Base-by-base conservation (phyloP, 2,113 vertebrate genomes). In the Propithecus coquereli region DNA sequence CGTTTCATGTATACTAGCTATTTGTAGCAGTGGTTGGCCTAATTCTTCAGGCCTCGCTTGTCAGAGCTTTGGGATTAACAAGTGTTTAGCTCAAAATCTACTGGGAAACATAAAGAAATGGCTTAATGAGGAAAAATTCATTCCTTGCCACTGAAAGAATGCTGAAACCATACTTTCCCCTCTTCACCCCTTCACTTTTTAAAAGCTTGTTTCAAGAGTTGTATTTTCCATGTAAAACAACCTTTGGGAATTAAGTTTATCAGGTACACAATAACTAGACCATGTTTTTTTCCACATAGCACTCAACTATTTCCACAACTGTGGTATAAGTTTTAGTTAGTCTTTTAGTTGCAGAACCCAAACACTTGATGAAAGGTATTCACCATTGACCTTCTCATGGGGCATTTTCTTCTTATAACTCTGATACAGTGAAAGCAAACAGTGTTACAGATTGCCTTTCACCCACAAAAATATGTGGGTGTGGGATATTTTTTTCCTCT, bases 21-120 rank as follows among this genome's bases (percentile, higher is more conserved):
- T 98, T 98, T 98, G 98, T 96, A 98, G 97, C 96, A 96, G 94
- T 98, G 96, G 97, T 96, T 98, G 98, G 98, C 98, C 98, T 98
- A 98, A 98, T 98, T 99, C 97, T 98, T 95, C 95, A 94, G 97
- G 94, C 94, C 95, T 96, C 43, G 68, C 97, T 97, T 97, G 96
- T 98, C 98, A 98, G 81, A 97, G 98, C 94, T 95, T 96, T 97
- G 98, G 97, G 98, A 99, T 98, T 98, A 98, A 97, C 97, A 96
- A 98, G 90, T 96, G 89, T 97, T 98, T 97, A 97, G 94, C 94
- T 94, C 92, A 97, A 97, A 98, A 98, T 94, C 96, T 97, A 98
- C 65, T 54, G 1, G 97, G 97, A 98, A 96, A 98, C 97, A 98
- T 95, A 87, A 98, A 98, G 90, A 98, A 98, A 98, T 66, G 34